A percentile compares a stretch with the other conserved stretches of the same genome.
These are phyloP conservation scores for Drosophila longiperda DNA, from an alignment of 2,888 invertebrate species.

Conservation along the genomic window DNA sequence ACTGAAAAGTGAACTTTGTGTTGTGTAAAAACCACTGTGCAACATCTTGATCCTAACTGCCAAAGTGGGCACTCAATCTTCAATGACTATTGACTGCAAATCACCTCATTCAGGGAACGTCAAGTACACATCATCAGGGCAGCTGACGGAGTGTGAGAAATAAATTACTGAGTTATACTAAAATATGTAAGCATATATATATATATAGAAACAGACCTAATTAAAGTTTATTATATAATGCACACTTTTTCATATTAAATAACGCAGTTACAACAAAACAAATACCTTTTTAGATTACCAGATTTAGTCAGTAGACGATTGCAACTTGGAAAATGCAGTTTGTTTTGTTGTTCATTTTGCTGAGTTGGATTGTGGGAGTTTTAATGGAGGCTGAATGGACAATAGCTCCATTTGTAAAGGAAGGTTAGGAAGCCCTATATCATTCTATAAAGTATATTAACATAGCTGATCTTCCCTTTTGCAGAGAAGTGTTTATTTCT, in stretches of 20 bases:
- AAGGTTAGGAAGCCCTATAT: constrained; percentile 8
- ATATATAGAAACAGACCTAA: background rate
- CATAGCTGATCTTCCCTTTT: background rate
- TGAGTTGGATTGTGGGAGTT: background rate
- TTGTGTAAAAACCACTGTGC: constrained; percentile 37
- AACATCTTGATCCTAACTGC: constrained; percentile 41
- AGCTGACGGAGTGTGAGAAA: constrained; percentile 71
- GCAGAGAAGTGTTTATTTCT: constrained; percentile 36
- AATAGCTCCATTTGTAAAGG: background rate
- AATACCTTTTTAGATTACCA: background rate
- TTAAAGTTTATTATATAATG: background rate
- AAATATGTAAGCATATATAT: constrained; percentile 1
- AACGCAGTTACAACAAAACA: background rate
- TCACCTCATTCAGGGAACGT: constrained; percentile 43
- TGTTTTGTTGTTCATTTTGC: background rate
- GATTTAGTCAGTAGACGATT: constrained; percentile 14
- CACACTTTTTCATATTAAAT: constrained; percentile 3
- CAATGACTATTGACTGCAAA: constrained; percentile 45
- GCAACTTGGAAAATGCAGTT: constrained; percentile 25
- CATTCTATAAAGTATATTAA: background rate
- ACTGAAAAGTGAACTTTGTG: background rate
- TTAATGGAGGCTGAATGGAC: background rate
- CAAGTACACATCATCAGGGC: constrained; percentile 54
- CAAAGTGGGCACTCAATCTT: constrained; percentile 53
- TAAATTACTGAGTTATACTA: constrained; percentile 31